Percentiles rank a stretch among this genome's conserved stretches.
phyloP scores from a whole-genome alignment of 1,140 invertebrate species.

The Trichomalopsis sarcophagae region DNA sequence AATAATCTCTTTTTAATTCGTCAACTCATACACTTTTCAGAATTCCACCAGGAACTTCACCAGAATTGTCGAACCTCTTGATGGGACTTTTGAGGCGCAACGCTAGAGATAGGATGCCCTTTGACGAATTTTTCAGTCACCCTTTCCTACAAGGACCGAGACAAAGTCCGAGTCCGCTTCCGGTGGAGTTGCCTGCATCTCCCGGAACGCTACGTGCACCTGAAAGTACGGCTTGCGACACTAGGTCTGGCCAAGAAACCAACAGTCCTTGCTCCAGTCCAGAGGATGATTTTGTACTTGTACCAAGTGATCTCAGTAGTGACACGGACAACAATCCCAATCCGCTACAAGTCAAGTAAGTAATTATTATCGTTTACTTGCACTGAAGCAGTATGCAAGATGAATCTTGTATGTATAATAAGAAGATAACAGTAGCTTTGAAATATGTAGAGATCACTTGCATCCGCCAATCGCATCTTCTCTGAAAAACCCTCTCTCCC shows the following conservation, averaged over 20 bases:
- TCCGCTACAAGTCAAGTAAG: constrained; percentile 66
- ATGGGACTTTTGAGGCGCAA: constrained; percentile 92
- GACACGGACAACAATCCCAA: constrained; percentile 72
- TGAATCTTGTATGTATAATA: no score
- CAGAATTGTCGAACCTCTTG: constrained; percentile 91
- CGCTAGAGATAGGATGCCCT: constrained; percentile 95
- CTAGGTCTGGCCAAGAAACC: constrained; percentile 67
- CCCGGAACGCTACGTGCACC: constrained; percentile 64
- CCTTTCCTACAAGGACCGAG: constrained; percentile 87
- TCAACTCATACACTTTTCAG: constrained; percentile 72
- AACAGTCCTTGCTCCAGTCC: constrained; percentile 79
- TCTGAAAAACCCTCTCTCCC: not conserved
- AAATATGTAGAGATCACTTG: not conserved
- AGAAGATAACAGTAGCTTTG: not conserved
- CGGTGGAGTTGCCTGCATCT: constrained; percentile 70
- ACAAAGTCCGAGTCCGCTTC: constrained; percentile 67
- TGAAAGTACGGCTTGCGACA: constrained; percentile 65
- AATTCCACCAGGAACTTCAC: constrained; percentile 94
- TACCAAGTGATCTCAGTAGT: constrained; percentile 83
- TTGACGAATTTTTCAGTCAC: constrained; percentile 96
- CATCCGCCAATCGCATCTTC: not conserved
- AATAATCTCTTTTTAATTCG: not conserved
- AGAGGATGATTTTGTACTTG: constrained; percentile 92
- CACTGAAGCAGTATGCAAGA: no score
- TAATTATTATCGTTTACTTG: not conserved